Percentiles rank a stretch among this genome's conserved stretches.
phyloP scores from a whole-genome alignment of 2,888 invertebrate species.

The Napeogenes inachia region DNA sequence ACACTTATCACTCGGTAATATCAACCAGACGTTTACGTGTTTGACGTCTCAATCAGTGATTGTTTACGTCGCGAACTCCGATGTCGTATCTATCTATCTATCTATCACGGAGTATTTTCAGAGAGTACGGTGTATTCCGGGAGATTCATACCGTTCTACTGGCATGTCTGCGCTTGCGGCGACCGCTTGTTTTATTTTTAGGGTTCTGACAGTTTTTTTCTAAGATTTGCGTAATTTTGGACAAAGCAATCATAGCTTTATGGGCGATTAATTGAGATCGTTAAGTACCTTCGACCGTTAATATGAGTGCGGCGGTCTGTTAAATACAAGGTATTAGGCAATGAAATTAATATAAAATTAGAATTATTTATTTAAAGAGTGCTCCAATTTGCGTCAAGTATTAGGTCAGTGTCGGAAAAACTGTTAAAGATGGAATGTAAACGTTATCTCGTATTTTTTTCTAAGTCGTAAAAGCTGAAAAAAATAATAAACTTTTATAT shows the following conservation, averaged over 20 bases:
- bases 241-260: conserved; percentile 39
- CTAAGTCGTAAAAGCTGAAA: not conserved
- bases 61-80: conserved; percentile 35
- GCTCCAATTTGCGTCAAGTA: conserved; percentile 30
- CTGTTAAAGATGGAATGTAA: conserved; percentile 16
- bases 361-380: conserved; percentile 34
- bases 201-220: conserved; percentile 41
- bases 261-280: conserved; percentile 35
- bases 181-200: conserved; percentile 50
- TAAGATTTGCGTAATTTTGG: conserved; percentile 46
- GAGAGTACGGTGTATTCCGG: conserved; percentile 44
- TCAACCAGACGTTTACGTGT: conserved; percentile 8
- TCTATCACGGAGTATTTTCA: conserved; percentile 43
- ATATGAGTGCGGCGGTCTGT: conserved; percentile 11
- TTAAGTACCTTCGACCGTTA: conserved; percentile 20
- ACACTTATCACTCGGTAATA: not conserved
- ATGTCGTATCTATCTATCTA: conserved; percentile 24
- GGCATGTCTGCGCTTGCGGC: conserved; percentile 42
- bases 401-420: conserved; percentile 35
- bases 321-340: conserved; percentile 13
- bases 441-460: not conserved
- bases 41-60: conserved; percentile 28
- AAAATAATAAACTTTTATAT: not conserved
- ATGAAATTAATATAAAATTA: conserved; percentile 29
- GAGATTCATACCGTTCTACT: conserved; percentile 36